Conservation (phyloP, 92 coral and sea anemone species). For the Epizoanthus illoricatus region DNA sequence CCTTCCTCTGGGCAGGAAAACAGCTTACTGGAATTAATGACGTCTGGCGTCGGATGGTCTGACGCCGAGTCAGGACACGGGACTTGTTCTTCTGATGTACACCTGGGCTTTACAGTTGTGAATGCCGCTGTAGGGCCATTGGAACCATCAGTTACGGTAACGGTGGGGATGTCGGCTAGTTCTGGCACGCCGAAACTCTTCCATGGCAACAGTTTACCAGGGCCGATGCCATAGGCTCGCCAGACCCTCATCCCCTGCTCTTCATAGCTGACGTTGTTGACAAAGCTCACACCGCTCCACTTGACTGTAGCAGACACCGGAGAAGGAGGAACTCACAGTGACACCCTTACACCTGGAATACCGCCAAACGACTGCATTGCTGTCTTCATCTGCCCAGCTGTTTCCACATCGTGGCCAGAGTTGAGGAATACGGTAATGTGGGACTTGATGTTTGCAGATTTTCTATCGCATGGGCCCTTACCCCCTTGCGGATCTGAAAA, state of each 20-base stretch:
- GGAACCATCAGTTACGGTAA: no score
- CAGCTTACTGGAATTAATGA: slow-evolving; percentile 25
- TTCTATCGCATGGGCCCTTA: slow-evolving; percentile 15
- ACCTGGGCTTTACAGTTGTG: not conserved
- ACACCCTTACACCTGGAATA: slow-evolving; percentile 13
- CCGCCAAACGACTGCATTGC: slow-evolving; percentile 9
- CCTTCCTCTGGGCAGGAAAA: slow-evolving; percentile 60
- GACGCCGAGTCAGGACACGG: slow-evolving; percentile 10
- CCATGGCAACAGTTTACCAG: slow-evolving; percentile 4
- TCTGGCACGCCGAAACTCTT: not conserved
- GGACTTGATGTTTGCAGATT: slow-evolving; percentile 16
- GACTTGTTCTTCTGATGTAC: not conserved
- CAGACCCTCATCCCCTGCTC: slow-evolving; percentile 23
- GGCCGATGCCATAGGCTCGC: slow-evolving; percentile 12
- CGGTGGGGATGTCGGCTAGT: no score
- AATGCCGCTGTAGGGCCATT: not conserved
- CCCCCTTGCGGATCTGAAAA: slow-evolving; percentile 33
- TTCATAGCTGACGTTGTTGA: slow-evolving; percentile 2
- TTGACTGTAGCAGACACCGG: not conserved
- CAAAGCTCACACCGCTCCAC: not conserved
- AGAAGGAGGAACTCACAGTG: slow-evolving; percentile 1
- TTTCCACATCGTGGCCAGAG: slow-evolving; percentile 11
- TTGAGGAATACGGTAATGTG: not conserved
- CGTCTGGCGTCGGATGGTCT: not conserved
- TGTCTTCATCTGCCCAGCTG: slow-evolving; percentile 18